These are phyloP conservation scores for Daktulosphaira vitifoliae DNA, from an alignment of 1,140 invertebrate species.

Conservation along the genomic window DNA sequence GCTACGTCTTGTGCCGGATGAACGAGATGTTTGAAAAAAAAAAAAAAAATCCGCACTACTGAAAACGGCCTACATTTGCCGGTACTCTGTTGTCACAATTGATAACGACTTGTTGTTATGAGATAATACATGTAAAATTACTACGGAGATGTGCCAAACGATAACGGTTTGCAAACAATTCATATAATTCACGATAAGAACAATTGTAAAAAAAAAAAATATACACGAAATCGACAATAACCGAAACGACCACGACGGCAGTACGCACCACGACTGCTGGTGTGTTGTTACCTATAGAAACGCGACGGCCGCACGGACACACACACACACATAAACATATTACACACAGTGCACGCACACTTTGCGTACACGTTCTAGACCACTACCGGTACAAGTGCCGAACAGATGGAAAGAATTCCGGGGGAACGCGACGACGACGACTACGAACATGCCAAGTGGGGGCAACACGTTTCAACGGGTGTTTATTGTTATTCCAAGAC, in stretches of 20 bases:
- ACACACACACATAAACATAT: background rate
- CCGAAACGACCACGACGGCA: constrained; percentile 28
- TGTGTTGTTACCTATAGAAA: constrained; percentile 21
- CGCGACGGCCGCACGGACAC: constrained; percentile 8
- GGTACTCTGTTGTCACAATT: too few species aligned
- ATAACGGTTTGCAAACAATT: too few species aligned
- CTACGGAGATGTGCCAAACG: too few species aligned
- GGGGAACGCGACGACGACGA: background rate
- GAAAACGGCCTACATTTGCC: too few species aligned
- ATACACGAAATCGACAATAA: background rate
- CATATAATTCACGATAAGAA: too few species aligned
- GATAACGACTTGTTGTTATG: too few species aligned
- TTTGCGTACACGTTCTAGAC: constrained; percentile 14
- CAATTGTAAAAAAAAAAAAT: too few species aligned
- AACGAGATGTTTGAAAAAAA: too few species aligned
- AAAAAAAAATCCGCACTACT: too few species aligned
- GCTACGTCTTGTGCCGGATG: too few species aligned
- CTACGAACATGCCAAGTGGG: background rate
- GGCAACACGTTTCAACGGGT: background rate
- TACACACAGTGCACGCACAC: background rate
- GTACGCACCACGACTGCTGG: constrained; percentile 9
- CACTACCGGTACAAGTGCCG: constrained; percentile 14
- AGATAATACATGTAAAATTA: too few species aligned
- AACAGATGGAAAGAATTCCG: constrained; percentile 29
- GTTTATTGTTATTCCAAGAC: too few species aligned